Percentiles rank a stretch among this genome's conserved stretches.
Conservation (phyloP, 2,888 invertebrate genomes). For the Trichopria drosophilae region DNA sequence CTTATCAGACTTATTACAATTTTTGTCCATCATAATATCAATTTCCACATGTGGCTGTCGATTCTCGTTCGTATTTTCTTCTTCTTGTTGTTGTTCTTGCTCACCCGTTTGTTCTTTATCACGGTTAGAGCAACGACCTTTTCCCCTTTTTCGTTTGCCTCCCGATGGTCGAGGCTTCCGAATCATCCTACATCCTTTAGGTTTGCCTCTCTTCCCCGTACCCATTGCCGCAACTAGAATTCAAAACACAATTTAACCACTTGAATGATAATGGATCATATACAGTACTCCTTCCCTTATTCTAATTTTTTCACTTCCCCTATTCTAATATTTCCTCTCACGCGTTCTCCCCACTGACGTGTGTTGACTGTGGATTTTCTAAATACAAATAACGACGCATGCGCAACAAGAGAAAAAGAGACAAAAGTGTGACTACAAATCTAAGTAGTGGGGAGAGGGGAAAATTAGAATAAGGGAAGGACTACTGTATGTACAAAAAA, state of each 20-base stretch:
- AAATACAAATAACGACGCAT: too few species aligned
- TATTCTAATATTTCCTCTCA: too few species aligned
- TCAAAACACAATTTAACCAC: slow-evolving; percentile 9
- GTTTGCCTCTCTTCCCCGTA: slow-evolving; percentile 53
- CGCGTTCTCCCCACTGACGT: too few species aligned
- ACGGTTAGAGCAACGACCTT: slow-evolving; percentile 51
- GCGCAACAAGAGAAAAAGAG: too few species aligned
- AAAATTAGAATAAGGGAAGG: too few species aligned
- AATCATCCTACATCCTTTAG: slow-evolving; percentile 55
- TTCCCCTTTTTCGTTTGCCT: slow-evolving; percentile 49
- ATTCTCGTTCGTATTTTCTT: slow-evolving; percentile 42
- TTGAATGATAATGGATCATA: too few species aligned
- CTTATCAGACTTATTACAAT: slow-evolving; percentile 46
- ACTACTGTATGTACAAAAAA: too few species aligned
- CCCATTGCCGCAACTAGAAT: slow-evolving; percentile 41
- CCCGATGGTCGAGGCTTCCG: slow-evolving; percentile 53
- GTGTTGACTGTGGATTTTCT: too few species aligned
- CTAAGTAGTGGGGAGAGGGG: too few species aligned
- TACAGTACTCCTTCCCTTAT: too few species aligned
- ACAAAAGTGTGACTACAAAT: too few species aligned
- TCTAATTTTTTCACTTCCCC: too few species aligned
- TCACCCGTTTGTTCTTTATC: slow-evolving; percentile 46
- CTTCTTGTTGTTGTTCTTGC: slow-evolving; percentile 47
- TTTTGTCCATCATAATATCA: slow-evolving; percentile 50
- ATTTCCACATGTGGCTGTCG: slow-evolving; percentile 47